Evolutionary conservation across 2,888 invertebrate species (phyloP), one percentile per base, ranked within the genome.

Genomic region (Pecten maximus): DNA sequence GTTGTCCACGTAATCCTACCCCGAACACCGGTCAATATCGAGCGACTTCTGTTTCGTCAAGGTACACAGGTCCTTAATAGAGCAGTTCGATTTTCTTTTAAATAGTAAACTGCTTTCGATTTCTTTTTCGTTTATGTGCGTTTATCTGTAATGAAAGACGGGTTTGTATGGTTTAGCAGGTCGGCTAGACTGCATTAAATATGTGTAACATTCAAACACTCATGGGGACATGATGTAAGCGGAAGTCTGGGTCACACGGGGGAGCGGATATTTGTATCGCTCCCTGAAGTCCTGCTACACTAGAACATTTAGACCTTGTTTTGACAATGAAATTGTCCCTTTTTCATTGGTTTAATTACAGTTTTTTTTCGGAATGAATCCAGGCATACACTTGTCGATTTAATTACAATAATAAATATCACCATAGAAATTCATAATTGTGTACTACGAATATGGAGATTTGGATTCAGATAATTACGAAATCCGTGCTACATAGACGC

Each of bases 81-180:
- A 16, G 35, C 28, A 28, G 10, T 74, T 74, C 74, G 74, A 74
- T 74, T 74, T 74, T 74, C 74, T 74, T 74, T 74, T 74, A 74
- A 74, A 74, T 74, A 74, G 74, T 74, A 74, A 74, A 74, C 74
- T 74, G 74, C 74, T 74, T 74, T 74, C 74, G 74, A 74, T 74
- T 74, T 74, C 74, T 74, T 74, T 35, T 28, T 28, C 74, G 74
- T 74, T 74, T 35, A 74, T 74, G 74, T 74, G 74, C 74, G 74
- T 74, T 74, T 74, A 74, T 74, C 74, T 74, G 74, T 74, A 74
- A 74, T 74, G 74, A 74, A 74, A 74, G 74, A 74, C 35, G 74
- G 74, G 74, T 35, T 74, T 74, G 74, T 28, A 35, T 74, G 74
- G 74, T 74, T 74, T 35, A 74, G 74, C 74, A 74, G 74, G 74